Conservation (phyloP, 2,113 vertebrate genomes). For the Phoenicopterus ruber region DNA sequence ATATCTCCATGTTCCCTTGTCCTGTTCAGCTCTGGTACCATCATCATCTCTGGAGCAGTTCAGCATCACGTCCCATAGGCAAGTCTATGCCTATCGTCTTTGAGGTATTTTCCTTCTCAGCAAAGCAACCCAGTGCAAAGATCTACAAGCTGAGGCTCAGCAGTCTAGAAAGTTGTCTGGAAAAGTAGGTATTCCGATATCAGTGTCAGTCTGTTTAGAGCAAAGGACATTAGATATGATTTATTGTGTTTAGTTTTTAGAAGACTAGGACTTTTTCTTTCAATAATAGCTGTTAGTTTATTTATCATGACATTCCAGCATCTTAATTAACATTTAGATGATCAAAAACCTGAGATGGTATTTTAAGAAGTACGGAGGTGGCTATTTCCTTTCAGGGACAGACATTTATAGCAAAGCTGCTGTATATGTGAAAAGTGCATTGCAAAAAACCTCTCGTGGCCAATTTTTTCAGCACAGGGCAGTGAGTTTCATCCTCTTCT, state of each 20-base stretch:
- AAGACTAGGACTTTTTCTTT: background rate
- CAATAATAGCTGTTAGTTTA: background rate
- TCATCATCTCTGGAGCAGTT: background rate
- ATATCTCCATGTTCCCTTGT: background rate
- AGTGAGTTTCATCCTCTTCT: background rate
- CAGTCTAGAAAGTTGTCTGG: background rate
- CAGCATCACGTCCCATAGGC: background rate
- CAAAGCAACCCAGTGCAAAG: background rate
- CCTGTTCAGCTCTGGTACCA: background rate
- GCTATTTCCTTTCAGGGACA: constrained; percentile 40
- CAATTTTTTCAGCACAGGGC: background rate
- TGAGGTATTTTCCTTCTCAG: background rate
- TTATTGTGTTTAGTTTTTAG: background rate
- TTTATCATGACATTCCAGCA: background rate
- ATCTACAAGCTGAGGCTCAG: background rate
- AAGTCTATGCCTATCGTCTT: background rate
- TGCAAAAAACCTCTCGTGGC: background rate
- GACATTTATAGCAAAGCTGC: constrained; percentile 32
- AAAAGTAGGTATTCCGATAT: background rate
- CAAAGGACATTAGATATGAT: background rate
- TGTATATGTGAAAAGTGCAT: constrained; percentile 17
- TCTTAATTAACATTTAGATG: constrained; percentile 42
- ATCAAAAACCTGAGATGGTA: constrained; percentile 13
- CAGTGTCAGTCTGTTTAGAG: background rate
- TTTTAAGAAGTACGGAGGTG: constrained; percentile 4